Percentiles rank a stretch among this genome's conserved stretches.
Conservation (phyloP, 2,113 vertebrate species). For the Rhabdornis inornatus region DNA sequence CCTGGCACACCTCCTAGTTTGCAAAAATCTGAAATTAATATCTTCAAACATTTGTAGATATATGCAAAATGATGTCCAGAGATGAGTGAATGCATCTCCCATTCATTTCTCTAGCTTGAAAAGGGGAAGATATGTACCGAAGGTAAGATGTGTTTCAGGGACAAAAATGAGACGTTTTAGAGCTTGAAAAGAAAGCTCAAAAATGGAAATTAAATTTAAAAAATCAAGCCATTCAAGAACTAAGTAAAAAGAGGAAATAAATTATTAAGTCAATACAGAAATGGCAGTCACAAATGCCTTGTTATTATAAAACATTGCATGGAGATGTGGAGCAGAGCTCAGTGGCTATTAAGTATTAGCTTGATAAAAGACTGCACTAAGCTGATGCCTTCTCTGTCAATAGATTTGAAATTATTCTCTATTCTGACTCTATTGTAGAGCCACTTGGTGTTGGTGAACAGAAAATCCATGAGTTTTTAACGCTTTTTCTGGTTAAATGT, state of each 20-base stretch:
- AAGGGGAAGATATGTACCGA: background rate
- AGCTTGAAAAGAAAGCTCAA: background rate
- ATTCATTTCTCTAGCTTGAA: background rate
- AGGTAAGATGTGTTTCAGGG: background rate
- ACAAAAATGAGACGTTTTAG: background rate
- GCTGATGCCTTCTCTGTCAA: background rate
- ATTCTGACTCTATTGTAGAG: background rate
- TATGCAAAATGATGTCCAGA: background rate
- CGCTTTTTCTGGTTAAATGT: background rate
- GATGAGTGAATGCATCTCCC: accelerated
- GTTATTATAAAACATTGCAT: background rate
- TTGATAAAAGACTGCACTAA: background rate
- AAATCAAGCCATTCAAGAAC: background rate
- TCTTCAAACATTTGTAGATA: background rate
- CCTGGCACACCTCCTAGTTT: background rate
- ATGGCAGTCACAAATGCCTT: background rate
- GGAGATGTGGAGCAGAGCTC: background rate
- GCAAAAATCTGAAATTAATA: background rate
- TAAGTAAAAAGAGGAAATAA: background rate
- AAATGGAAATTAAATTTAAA: background rate
- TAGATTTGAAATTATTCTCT: background rate
- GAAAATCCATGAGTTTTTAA: background rate
- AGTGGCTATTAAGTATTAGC: background rate
- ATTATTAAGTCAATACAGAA: background rate
- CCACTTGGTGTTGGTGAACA: background rate